A percentile compares a stretch with the other conserved stretches of the same genome.
These are phyloP conservation scores for Parotocinclus haroldoi DNA, from an alignment of 2,797 vertebrate species.

Conservation along the genomic window DNA sequence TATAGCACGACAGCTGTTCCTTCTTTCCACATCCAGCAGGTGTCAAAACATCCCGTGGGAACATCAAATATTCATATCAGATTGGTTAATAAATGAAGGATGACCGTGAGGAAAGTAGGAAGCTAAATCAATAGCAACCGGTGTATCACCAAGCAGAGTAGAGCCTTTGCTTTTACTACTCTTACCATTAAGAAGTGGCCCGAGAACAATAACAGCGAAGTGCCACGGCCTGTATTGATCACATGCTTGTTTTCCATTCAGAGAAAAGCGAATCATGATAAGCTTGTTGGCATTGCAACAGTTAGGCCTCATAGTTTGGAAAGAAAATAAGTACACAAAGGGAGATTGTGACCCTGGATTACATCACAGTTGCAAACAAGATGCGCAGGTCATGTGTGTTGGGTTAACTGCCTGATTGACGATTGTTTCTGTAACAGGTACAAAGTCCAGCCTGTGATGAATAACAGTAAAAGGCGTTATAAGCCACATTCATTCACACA, in stretches of 20 bases:
- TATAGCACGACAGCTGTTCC: constrained; percentile 16
- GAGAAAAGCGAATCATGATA: neutral
- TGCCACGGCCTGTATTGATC: constrained; percentile 5
- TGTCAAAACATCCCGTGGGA: constrained; percentile 35
- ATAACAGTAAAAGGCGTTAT: too few species aligned
- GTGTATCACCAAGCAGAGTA: constrained; percentile 37
- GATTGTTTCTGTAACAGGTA: too few species aligned
- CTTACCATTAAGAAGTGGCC: constrained; percentile 20
- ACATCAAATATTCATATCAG: constrained; percentile 51
- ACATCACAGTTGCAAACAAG: too few species aligned
- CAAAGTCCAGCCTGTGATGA: too few species aligned
- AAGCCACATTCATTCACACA: too few species aligned
- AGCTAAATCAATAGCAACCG: constrained; percentile 49
- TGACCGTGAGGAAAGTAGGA: constrained; percentile 47
- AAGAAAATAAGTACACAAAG: neutral
- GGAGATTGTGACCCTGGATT: too few species aligned
- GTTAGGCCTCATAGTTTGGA: neutral
- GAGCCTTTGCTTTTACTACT: constrained; percentile 3
- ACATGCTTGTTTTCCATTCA: constrained; percentile 19
- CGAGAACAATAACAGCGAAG: constrained; percentile 23
- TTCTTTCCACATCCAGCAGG: constrained; percentile 20
- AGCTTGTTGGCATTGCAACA: neutral
- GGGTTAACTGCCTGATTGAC: too few species aligned
- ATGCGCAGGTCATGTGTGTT: too few species aligned
- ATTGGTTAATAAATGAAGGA: constrained; percentile 44